Percentiles rank a stretch among this genome's conserved stretches.
These are phyloP conservation scores for Cepaea nemoralis DNA, from an alignment of 1,140 invertebrate genomes.

Conservation along the genomic window DNA sequence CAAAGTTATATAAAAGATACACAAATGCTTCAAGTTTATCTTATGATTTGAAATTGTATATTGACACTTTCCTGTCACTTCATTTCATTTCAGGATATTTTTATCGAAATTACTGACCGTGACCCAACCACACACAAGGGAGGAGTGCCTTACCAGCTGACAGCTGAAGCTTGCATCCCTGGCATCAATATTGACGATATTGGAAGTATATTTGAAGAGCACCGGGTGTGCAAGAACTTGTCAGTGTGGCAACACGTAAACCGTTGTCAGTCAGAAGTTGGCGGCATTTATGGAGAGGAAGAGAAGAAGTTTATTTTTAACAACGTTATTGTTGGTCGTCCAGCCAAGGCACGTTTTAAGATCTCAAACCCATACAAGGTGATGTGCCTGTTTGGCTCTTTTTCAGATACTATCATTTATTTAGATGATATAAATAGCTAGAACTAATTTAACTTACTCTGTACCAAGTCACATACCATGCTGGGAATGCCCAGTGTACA, in stretches of 20 bases:
- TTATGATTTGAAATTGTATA: too few species aligned
- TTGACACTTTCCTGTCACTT: background rate
- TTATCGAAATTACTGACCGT: constrained; percentile 69
- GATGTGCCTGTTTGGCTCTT: background rate
- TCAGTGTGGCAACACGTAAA: constrained; percentile 67
- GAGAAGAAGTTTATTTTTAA: constrained; percentile 72
- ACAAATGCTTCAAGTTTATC: too few species aligned
- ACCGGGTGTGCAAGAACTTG: constrained; percentile 70
- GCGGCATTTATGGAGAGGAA: constrained; percentile 70
- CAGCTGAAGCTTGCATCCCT: constrained; percentile 70
- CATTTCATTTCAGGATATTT: constrained; percentile 60
- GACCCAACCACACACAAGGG: constrained; percentile 64
- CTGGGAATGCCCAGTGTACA: too few species aligned
- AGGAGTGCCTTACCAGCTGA: constrained; percentile 69
- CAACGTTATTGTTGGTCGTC: constrained; percentile 71
- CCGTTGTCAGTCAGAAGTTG: constrained; percentile 59
- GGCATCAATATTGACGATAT: constrained; percentile 67
- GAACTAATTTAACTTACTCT: too few species aligned
- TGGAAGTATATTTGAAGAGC: constrained; percentile 72
- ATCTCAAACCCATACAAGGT: constrained; percentile 71
- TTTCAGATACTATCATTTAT: background rate
- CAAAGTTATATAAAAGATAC: too few species aligned
- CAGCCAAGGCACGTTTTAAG: constrained; percentile 71
- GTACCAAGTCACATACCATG: too few species aligned
- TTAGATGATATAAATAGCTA: too few species aligned